A percentile compares a stretch with the other conserved stretches of the same genome.
Conservation (phyloP, 2,113 vertebrate genomes). For the Pachycephala philippinensis region DNA sequence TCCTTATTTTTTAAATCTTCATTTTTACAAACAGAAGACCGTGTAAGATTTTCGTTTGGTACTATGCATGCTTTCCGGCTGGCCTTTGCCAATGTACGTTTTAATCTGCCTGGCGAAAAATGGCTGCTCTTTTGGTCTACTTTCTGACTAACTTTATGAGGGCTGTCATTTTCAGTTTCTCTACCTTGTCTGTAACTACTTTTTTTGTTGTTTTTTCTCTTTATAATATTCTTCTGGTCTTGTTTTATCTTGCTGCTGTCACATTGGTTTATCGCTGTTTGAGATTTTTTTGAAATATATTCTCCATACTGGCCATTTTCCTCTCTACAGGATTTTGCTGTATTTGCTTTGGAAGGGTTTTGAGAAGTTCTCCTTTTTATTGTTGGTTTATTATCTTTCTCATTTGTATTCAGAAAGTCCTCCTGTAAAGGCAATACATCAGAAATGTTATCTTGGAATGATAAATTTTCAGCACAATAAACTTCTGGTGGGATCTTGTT, state of each 20-base stretch:
- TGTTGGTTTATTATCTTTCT: background rate
- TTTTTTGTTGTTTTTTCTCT: background rate
- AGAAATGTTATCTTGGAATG: background rate
- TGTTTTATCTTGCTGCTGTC: background rate
- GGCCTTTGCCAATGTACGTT: background rate
- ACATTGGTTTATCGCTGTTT: background rate
- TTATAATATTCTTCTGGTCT: background rate
- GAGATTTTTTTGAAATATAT: background rate
- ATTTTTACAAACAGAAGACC: background rate
- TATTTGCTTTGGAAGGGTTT: slow-evolving; percentile 20
- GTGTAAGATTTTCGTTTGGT: background rate
- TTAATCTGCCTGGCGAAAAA: background rate
- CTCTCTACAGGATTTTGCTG: background rate
- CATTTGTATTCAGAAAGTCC: background rate
- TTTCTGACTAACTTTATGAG: background rate
- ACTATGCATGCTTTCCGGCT: background rate
- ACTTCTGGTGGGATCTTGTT: background rate
- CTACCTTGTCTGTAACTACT: background rate
- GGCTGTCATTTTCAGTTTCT: background rate
- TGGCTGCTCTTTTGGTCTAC: background rate
- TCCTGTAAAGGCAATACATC: background rate
- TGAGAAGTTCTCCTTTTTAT: slow-evolving; percentile 10
- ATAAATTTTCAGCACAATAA: background rate
- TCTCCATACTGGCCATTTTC: background rate
- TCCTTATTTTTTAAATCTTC: background rate